These are phyloP conservation scores for Saturnia pavonia DNA, from an alignment of 2,888 invertebrate species.

Conservation along the genomic window DNA sequence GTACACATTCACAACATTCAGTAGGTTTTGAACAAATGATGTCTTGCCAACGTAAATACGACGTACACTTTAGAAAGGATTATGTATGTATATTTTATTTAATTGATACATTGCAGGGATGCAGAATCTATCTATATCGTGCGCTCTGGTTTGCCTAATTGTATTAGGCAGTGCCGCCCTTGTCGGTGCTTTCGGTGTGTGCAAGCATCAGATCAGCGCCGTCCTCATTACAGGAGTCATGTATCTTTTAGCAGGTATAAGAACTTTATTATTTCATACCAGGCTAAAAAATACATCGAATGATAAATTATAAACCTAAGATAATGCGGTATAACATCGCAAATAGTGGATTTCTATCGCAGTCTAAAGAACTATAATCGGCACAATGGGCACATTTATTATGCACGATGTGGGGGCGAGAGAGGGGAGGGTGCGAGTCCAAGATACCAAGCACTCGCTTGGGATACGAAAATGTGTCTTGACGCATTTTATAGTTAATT, in stretches of 20 bases:
- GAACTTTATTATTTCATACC: not conserved
- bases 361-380: too few relatives aligned
- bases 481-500: too few relatives aligned
- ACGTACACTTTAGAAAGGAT: too few relatives aligned
- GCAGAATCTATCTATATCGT: slow-evolving; percentile 97
- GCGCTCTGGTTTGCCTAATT: slow-evolving; percentile 95
- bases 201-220: slow-evolving; percentile 95
- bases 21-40: not conserved
- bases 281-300: not conserved
- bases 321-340: not conserved
- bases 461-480: too few relatives aligned
- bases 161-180: slow-evolving; percentile 93
- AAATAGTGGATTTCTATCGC: too few relatives aligned
- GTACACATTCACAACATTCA: too few relatives aligned
- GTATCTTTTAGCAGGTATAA: slow-evolving; percentile 94
- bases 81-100: not conserved
- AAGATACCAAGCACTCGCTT: too few relatives aligned
- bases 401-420: too few relatives aligned
- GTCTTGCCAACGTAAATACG: not conserved
- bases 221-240: slow-evolving; percentile 96
- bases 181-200: slow-evolving; percentile 93
- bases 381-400: too few relatives aligned
- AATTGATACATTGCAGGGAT: slow-evolving; percentile 84
- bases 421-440: too few relatives aligned
- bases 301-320: too few relatives aligned